Evolutionary conservation across 2,113 vertebrate genomes (phyloP), one percentile per base, ranked within the genome.

Genomic region (Regulus satrapa): DNA sequence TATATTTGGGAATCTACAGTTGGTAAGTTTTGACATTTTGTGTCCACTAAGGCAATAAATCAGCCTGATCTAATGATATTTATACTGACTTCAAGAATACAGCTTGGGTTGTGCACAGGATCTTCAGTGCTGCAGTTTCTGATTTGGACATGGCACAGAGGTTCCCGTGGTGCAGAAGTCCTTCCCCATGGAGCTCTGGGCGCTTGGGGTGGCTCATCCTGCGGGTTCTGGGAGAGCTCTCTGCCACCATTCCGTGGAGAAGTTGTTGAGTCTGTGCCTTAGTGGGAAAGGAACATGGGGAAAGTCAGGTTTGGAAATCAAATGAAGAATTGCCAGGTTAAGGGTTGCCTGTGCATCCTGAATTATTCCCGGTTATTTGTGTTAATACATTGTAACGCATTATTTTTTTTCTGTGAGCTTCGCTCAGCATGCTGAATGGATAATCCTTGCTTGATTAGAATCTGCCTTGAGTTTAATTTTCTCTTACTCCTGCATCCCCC

Each of bases 131-230:
- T 58, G 26, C 14, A 17, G 18, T 31, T 88, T 26, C 2, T 36
- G 5, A 1, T 29, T 4, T 16, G 17, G 29, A 2, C 2, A 3
- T 5, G 19, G 49, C 18, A 0, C 2, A 24, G 38, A 31, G 41
- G 38, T 45, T 52, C 68, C 6, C 0, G 0, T 3, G 21, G 23
- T 9, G 2, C 3, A 43, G 31, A n/a, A 62, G 9, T 43, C 69
- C 59, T 55, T 31, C 5, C 9, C 40, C 7, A 2, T 0, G 0
- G 62, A 43, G 63, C 62, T 45, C 21, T 24, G 40, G 2, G 31
- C 5, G 3, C 25, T 12, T 11, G 51, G 34, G 34, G 9, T 16
- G 18, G 2, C 41, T 20, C 61, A 1, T 66, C 46, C 51, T 25
- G 20, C 5, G 1, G 36, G 12, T 3, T 3, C 41, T 0, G 5